Base-by-base conservation (phyloP, 2,113 vertebrate genomes). In the Todiramphus saurophagus region DNA sequence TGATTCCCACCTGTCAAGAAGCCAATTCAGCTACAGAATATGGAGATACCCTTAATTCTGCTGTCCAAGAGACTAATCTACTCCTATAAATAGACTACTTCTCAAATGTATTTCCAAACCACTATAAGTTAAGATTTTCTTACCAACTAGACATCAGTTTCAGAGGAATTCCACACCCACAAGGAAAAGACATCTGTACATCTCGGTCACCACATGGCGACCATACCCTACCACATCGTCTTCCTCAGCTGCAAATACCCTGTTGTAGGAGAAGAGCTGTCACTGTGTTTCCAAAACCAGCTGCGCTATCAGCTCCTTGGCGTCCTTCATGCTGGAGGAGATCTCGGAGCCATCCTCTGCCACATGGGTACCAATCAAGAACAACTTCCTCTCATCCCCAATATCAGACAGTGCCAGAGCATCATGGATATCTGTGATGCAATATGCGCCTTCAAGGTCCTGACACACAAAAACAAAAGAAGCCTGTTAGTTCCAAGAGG, bases 381-480 rank as follows among this genome's bases (percentile, higher is more conserved):
- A 99, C 96, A 99, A 82, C 96, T 97, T 98, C 51, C 99, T 97
- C 46, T 98, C 82, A 4, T 99, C 98, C 5, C 99, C 99, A 16
- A 98, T 95, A 41, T 98, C 98, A 2, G 98, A 98, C 68, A 99
- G 97, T 5, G 97, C 96, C 97, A 99, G 96, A 31, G 98, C 98
- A 7, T 99, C 99, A 0, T 99, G 98, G 93, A 99, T 98, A 77
- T 99, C 99, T 1, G 99, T 98, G 97, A 99, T 99, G 93, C 97
- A 93, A 87, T 98, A 98, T 17, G 99, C 98, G 20, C 97, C 98
- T n/a, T 98, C 81, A 0, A 99, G 97, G 94, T 99, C 99, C 99
- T 99, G 75, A 76, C 21, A 84, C 11, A 51, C 31, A 95, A 96
- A 97, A 94, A 58, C 30, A 91, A 84, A 82, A 89, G 39, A 48